A percentile compares a stretch with the other conserved stretches of the same genome.
Conservation (phyloP, 2,797 vertebrate species). For the Carcharodon carcharias region DNA sequence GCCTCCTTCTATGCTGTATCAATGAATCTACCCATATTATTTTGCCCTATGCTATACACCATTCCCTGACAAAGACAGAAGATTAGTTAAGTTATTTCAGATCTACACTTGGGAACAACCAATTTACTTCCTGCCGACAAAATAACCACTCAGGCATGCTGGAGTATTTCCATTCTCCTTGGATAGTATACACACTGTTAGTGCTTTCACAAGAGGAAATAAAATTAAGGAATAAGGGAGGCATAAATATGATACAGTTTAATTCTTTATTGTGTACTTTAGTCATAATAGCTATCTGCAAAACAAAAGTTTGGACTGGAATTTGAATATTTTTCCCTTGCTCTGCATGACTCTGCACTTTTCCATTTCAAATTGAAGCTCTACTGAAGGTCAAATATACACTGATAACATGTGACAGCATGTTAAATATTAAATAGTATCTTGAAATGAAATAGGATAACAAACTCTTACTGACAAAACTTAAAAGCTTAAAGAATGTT, state of each 20-base stretch:
- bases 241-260: background rate
- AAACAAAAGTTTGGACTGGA: background rate
- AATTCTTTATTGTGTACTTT: background rate
- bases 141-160: background rate
- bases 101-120: background rate
- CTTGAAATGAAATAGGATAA: background rate
- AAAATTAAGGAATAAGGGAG: background rate
- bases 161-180: background rate
- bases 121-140: background rate
- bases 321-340: background rate
- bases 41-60: background rate
- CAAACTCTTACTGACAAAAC: slow-evolving; percentile 20
- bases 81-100: background rate
- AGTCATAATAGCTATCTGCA: background rate
- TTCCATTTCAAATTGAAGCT: background rate
- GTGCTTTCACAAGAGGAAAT: too few relatives aligned
- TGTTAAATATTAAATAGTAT: background rate
- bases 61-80: background rate
- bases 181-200: background rate
- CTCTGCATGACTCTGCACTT: slow-evolving; percentile 34
- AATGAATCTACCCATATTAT: background rate
- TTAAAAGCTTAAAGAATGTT: slow-evolving; percentile 43
- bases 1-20: background rate
- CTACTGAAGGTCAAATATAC: background rate
- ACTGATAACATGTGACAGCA: background rate